Evolutionary conservation across 2,888 invertebrate genomes (phyloP).

Genomic region (Belgica antarctica): DNA sequence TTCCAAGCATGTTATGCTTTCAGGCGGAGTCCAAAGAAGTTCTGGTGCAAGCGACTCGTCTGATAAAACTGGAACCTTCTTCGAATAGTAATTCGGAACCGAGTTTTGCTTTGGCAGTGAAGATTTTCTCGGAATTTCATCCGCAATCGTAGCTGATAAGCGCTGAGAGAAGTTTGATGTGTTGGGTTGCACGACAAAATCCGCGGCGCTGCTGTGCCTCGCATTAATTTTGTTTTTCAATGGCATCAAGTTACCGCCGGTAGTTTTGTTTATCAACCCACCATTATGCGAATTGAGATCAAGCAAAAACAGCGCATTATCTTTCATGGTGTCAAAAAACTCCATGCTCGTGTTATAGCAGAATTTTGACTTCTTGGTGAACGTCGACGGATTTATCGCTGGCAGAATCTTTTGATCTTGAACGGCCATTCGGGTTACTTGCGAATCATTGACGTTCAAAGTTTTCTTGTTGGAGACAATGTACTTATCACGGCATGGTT

Average conservation of each 20-base stretch:
- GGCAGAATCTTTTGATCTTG: constrained; percentile 48
- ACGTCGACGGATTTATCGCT: constrained; percentile 52
- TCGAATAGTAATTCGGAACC: constrained; percentile 10
- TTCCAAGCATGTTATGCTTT: constrained; percentile 54
- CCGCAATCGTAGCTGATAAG: not conserved
- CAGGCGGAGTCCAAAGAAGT: constrained; percentile 54
- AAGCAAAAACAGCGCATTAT: constrained; percentile 90
- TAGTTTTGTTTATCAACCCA: constrained; percentile 35
- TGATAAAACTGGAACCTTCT: not conserved
- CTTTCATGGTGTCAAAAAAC: constrained; percentile 73
- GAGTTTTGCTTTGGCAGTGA: constrained; percentile 33
- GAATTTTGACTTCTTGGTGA: constrained; percentile 39
- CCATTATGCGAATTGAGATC: constrained; percentile 59
- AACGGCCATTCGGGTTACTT: constrained; percentile 46
- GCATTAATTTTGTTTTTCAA: constrained; percentile 17
- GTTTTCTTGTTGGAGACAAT: constrained; percentile 52
- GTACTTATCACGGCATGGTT: constrained; percentile 80
- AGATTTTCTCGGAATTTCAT: not conserved
- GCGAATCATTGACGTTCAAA: constrained; percentile 31
- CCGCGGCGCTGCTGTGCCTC: constrained; percentile 21
- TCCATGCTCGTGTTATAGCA: constrained; percentile 36
- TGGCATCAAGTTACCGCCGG: constrained; percentile 32
- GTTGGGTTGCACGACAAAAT: constrained; percentile 29
- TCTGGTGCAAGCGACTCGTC: constrained; percentile 46
- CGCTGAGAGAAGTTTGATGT: constrained; percentile 31